These are phyloP conservation scores for Sminthopsis crassicaudata DNA, from an alignment of 2,113 vertebrate species.

Conservation along the genomic window DNA sequence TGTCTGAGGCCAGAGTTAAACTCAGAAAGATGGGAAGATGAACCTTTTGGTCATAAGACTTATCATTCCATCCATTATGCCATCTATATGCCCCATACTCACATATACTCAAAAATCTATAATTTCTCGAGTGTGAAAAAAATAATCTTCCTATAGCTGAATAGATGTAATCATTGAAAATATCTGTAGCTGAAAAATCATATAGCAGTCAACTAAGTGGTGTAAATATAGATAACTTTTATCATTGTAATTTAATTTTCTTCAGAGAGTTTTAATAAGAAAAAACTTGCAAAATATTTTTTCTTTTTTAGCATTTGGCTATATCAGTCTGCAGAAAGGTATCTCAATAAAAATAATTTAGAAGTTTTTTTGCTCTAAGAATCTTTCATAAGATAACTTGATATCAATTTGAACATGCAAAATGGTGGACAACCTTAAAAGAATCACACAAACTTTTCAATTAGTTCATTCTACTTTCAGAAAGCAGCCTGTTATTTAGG, in stretches of 20 bases:
- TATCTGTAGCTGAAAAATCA: background rate
- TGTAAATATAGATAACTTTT: background rate
- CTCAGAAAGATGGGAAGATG: background rate
- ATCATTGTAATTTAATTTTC: background rate
- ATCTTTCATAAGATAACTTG: background rate
- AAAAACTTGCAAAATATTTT: background rate
- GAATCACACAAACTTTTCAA: constrained; percentile 4
- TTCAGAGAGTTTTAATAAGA: background rate
- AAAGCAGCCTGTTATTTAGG: constrained; percentile 4
- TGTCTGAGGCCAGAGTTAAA: background rate
- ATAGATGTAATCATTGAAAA: background rate
- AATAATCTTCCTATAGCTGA: background rate
- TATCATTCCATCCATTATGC: too few species aligned
- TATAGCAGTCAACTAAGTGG: background rate
- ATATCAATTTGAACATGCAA: background rate
- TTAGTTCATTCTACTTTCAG: constrained; percentile 36
- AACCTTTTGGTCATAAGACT: too few species aligned
- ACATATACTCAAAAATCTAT: background rate
- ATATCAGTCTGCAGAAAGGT: background rate
- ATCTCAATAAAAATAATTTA: background rate
- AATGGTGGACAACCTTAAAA: constrained; percentile 25
- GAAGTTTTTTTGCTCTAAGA: background rate
- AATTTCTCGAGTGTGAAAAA: background rate
- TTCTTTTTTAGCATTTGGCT: background rate
- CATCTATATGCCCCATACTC: background rate